phyloP scores from a whole-genome alignment of 2,113 vertebrate genomes.

The Spea multiplicata region DNA sequence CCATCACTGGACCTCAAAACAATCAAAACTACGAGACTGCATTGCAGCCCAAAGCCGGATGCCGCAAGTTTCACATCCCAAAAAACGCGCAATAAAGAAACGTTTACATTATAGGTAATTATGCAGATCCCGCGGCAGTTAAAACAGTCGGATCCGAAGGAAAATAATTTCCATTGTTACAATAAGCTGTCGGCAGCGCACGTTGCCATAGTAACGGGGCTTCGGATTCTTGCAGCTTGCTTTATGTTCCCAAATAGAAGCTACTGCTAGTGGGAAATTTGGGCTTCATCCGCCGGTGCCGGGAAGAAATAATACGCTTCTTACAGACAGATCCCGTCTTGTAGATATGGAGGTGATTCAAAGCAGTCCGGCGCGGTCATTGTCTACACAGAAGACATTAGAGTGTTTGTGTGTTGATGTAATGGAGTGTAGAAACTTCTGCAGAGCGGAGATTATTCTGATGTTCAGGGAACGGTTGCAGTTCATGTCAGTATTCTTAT shows the following conservation, averaged over 20 bases:
- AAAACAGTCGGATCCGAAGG: slow-evolving; percentile 38
- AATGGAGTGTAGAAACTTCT: no score
- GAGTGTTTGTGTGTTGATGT: no score
- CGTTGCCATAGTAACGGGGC: slow-evolving; percentile 34
- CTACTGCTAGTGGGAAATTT: slow-evolving; percentile 5
- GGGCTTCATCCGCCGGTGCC: slow-evolving; percentile 8
- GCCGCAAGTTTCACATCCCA: background rate
- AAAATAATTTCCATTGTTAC: slow-evolving; percentile 45
- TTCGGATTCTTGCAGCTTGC: slow-evolving; percentile 33
- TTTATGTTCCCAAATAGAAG: slow-evolving; percentile 40
- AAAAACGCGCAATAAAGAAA: slow-evolving; percentile 28
- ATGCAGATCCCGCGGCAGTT: slow-evolving; percentile 39
- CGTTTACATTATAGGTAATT: slow-evolving; percentile 44
- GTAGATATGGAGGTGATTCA: background rate
- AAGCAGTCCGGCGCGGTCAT: no score
- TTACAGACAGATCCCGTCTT: background rate
- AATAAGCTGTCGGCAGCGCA: slow-evolving; percentile 34
- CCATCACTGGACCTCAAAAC: no score
- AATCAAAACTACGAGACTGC: no score
- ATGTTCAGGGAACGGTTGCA: no score
- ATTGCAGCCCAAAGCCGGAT: background rate
- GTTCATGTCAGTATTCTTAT: no score
- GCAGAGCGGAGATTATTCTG: no score
- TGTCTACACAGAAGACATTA: no score
- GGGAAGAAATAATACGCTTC: slow-evolving; percentile 16